These are phyloP conservation scores for Noctuana brunneofusca DNA, from an alignment of 2,888 invertebrate species.

Conservation along the genomic window DNA sequence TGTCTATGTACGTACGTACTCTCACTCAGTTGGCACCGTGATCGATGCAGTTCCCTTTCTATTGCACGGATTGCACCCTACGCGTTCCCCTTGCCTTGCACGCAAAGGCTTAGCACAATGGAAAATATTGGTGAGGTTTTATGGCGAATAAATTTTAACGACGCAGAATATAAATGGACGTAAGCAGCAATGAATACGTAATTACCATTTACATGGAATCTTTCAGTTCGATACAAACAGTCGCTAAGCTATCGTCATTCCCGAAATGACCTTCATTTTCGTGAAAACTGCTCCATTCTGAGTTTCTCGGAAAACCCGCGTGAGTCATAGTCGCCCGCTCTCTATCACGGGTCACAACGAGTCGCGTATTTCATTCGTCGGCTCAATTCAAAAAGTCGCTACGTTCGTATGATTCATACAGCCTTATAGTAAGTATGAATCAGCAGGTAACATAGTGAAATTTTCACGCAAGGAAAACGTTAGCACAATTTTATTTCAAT, in stretches of 20 bases:
- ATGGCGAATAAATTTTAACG: constrained; percentile 27
- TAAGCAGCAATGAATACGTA: neutral
- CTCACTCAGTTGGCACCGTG: constrained; percentile 37
- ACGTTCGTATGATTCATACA: constrained; percentile 74
- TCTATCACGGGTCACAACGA: constrained; percentile 76
- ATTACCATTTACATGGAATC: constrained; percentile 21
- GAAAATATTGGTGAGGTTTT: constrained; percentile 20
- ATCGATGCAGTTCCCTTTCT: constrained; percentile 59
- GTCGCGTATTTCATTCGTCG: constrained; percentile 75
- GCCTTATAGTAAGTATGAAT: constrained; percentile 77
- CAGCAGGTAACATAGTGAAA: constrained; percentile 66
- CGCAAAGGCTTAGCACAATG: constrained; percentile 26
- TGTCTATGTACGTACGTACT: constrained; percentile 11
- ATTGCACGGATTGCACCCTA: constrained; percentile 50
- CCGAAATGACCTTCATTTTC: constrained; percentile 72
- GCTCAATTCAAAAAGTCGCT: constrained; percentile 81
- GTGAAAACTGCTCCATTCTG: constrained; percentile 71
- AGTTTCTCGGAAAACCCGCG: constrained; percentile 80
- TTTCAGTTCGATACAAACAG: constrained; percentile 5
- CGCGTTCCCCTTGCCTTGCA: constrained; percentile 34
- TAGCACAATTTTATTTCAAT: constrained; percentile 10
- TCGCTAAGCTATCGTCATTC: constrained; percentile 15
- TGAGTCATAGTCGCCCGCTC: constrained; percentile 72
- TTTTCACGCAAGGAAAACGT: constrained; percentile 48
- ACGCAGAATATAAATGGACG: constrained; percentile 4